These are phyloP conservation scores for Regulus satrapa DNA, from an alignment of 2,113 vertebrate species.

Conservation along the genomic window DNA sequence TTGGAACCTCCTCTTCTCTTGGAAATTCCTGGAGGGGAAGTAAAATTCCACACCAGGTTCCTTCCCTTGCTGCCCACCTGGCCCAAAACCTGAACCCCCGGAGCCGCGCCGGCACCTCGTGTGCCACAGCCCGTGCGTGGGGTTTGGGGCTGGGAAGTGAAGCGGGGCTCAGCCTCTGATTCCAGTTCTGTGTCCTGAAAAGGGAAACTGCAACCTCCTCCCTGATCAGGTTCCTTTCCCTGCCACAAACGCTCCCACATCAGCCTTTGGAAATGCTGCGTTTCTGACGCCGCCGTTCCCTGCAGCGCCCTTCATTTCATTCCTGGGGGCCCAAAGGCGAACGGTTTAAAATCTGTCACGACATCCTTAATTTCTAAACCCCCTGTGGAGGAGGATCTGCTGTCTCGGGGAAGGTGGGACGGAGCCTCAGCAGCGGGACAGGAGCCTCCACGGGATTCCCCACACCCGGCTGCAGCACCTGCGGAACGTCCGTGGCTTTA, in stretches of 20 bases:
- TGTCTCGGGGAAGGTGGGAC: not conserved
- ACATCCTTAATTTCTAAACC: not conserved
- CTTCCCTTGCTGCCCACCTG: not conserved
- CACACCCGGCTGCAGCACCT: accelerated
- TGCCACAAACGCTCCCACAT: not conserved
- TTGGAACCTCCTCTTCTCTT: not conserved
- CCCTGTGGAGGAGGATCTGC: not conserved
- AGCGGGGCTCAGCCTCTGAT: accelerated
- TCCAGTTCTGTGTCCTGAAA: not conserved
- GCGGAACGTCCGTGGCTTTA: accelerated
- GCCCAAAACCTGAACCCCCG: not conserved
- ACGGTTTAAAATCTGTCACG: accelerated
- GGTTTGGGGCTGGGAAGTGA: accelerated
- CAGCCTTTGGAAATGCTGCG: not conserved
- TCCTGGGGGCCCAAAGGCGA: not conserved
- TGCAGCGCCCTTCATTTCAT: not conserved
- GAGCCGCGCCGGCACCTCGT: accelerated
- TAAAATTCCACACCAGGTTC: not conserved
- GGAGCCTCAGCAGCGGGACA: not conserved
- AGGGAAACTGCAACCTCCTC: not conserved
- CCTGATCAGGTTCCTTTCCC: not conserved
- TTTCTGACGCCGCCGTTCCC: not conserved
- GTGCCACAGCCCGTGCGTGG: accelerated
- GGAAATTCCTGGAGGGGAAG: not conserved
- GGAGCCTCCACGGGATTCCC: accelerated